Percentiles rank a stretch among this genome's conserved stretches.
These are phyloP conservation scores for Fragum sueziense DNA, from an alignment of 2,888 invertebrate species.

Conservation along the genomic window DNA sequence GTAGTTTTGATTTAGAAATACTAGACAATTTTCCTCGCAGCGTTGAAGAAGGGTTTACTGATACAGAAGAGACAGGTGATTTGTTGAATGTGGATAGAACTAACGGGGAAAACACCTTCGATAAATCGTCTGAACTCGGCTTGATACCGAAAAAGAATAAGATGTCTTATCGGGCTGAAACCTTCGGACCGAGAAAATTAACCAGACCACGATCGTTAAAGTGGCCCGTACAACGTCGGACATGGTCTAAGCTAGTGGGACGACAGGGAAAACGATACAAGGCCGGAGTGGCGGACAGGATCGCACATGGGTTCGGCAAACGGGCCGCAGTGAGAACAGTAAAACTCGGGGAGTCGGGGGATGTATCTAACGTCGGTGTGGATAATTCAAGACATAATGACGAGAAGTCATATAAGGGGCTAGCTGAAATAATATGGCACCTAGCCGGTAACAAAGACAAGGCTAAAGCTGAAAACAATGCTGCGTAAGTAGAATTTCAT, in stretches of 20 bases:
- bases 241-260: background rate
- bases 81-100: background rate
- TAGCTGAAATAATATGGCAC: background rate
- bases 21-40: background rate
- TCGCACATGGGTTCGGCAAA: constrained; percentile 77
- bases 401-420: background rate
- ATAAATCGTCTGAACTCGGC: background rate
- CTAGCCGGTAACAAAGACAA: background rate
- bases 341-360: background rate
- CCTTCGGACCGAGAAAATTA: background rate
- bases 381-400: background rate
- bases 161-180: background rate
- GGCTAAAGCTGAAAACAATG: background rate
- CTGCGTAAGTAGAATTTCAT: background rate
- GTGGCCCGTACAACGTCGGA: background rate
- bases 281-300: constrained; percentile 67
- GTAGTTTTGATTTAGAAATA: background rate
- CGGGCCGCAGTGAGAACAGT: constrained; percentile 40
- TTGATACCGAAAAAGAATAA: background rate
- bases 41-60: background rate
- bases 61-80: background rate
- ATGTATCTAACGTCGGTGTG: constrained; percentile 19
- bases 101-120: background rate
- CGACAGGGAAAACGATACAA: constrained; percentile 65
- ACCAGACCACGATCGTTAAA: background rate